Percentiles rank a stretch among this genome's conserved stretches.
These are phyloP conservation scores for Nymphicus hollandicus DNA, from an alignment of 2,113 vertebrate genomes.

Conservation along the genomic window DNA sequence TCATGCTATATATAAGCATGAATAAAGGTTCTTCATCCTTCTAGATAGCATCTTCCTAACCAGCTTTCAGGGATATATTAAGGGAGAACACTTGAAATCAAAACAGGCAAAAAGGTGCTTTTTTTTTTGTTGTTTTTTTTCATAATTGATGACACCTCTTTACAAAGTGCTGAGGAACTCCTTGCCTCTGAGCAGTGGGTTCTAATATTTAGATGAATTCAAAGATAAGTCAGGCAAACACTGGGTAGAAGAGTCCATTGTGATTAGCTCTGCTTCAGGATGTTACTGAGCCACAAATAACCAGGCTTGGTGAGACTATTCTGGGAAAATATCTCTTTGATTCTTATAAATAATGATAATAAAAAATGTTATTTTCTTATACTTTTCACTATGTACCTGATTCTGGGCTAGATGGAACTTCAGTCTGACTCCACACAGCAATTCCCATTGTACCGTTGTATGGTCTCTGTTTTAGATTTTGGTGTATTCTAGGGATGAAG, in stretches of 20 bases:
- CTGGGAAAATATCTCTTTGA: background rate
- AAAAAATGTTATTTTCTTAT: background rate
- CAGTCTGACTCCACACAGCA: background rate
- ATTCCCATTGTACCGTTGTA: background rate
- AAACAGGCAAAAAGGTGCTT: background rate
- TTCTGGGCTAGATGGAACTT: background rate
- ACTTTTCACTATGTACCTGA: background rate
- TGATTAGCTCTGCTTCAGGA: background rate
- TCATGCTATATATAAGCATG: too few relatives aligned
- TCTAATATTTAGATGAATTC: background rate
- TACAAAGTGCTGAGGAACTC: background rate
- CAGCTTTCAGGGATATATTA: background rate
- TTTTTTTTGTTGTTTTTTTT: background rate
- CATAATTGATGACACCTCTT: background rate
- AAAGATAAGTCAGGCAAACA: background rate
- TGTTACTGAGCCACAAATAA: background rate
- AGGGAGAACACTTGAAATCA: background rate
- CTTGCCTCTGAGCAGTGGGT: background rate
- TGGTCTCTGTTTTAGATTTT: background rate
- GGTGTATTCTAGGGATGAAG: background rate
- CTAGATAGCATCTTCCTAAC: background rate
- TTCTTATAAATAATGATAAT: background rate
- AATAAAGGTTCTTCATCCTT: background rate
- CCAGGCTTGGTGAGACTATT: background rate
- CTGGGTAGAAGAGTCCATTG: background rate